Evolutionary conservation across 2,888 invertebrate species (phyloP), one percentile per base, ranked within the genome.

Genomic region (Harmothoe impar): DNA sequence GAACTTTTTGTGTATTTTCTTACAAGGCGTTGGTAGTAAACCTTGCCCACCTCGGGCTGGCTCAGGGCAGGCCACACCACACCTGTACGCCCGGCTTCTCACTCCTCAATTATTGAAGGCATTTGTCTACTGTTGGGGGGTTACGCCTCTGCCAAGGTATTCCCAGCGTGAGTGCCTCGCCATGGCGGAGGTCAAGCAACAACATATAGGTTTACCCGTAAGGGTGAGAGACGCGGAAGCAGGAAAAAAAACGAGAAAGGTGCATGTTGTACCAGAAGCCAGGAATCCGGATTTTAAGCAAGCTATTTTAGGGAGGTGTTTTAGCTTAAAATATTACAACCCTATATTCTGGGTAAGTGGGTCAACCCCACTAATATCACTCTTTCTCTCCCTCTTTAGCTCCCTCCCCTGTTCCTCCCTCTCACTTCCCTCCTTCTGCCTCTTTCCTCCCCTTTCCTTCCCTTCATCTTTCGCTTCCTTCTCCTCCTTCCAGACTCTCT

Each of bases 51-150:
- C 43, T 10, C 43, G 43, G 3, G 3, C 43, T 43, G 43, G 43
- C 43, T 7, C 43, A 7, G 10, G 43, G 43, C 43, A 43, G 43
- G 43, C 43, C 43, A 43, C 43, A 43, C 43, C 43, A n/a, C 81
- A 81, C 43, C 81, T 81, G 33, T 81, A 43, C 31, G 31, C 77
- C 31, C 43, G 7, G 23, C 23, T 81, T 81, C 81, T 43, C 81
- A 15, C 81, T 81, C 81, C 7, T 81, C 81, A 81, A 81, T 81
- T 81, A 81, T 81, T 81, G 81, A 81, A 81, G 81, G 81, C 35
- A 43, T 43, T 81, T 81, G 81, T 81, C 81, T 81, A 43, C 10
- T 17, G 81, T 33, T 31, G 29, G 77, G 17, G 77, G 77, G 62
- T n/a, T 62, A 62, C 62, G 62, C 62, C n/a, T 62, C 62, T 62